Evolutionary conservation across 2,797 vertebrate genomes (phyloP).

Genomic region (Atherinosoma microstoma): DNA sequence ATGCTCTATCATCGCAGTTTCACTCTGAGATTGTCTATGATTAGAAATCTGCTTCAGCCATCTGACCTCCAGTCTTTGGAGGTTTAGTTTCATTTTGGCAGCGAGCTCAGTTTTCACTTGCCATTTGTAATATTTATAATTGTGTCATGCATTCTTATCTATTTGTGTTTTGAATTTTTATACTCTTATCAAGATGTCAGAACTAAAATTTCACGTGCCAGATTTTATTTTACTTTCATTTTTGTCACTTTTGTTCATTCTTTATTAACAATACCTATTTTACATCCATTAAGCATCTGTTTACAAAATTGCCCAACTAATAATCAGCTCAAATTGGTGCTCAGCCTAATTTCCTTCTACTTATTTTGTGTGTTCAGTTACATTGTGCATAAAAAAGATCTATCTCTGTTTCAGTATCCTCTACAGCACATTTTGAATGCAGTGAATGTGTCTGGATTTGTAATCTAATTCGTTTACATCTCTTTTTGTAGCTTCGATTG

Average conservation of each 20-base stretch:
- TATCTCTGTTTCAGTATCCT: not conserved
- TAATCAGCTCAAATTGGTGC: too few species aligned
- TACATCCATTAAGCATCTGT: too few species aligned
- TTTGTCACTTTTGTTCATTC: not conserved
- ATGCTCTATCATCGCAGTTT: conserved; percentile 23
- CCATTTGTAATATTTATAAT: too few species aligned
- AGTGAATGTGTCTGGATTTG: not conserved
- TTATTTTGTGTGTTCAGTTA: not conserved
- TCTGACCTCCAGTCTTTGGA: not conserved
- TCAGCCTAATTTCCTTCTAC: too few species aligned
- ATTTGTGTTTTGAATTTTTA: not conserved
- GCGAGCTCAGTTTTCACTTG: not conserved
- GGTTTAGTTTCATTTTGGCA: conserved; percentile 8
- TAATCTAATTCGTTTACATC: not conserved
- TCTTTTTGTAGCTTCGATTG: conserved; percentile 82
- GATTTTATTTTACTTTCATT: not conserved
- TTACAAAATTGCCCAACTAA: too few species aligned
- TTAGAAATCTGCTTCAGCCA: not conserved
- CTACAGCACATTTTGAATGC: not conserved
- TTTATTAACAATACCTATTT: not conserved
- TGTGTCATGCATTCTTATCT: not conserved
- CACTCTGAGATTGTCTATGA: conserved; percentile 2
- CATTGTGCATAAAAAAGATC: not conserved
- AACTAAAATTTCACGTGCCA: not conserved
- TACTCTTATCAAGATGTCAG: not conserved